Percentiles rank a stretch among this genome's conserved stretches.
phyloP scores from a whole-genome alignment of 2,113 vertebrate species.

The Colossoma macropomum region DNA sequence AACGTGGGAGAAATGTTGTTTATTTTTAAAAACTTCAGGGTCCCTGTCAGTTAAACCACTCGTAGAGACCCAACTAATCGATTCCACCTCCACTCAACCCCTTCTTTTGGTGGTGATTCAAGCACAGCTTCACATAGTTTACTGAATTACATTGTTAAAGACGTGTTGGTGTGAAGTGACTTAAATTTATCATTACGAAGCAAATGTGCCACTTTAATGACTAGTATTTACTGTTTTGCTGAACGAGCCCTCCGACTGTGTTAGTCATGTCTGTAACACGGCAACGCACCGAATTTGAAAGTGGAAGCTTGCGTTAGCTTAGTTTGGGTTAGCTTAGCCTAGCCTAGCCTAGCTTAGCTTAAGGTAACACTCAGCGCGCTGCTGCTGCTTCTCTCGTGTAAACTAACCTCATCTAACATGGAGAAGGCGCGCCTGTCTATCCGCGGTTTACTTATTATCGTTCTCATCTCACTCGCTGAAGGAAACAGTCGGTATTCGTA shows the following conservation, averaged over 20 bases:
- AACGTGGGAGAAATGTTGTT: no score
- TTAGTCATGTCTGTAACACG: constrained; percentile 32
- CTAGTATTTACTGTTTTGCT: background rate
- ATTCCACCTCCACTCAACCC: background rate
- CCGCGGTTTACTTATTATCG: background rate
- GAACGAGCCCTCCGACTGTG: background rate
- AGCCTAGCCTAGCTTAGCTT: background rate
- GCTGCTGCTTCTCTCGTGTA: background rate
- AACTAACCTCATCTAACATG: background rate
- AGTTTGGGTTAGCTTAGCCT: constrained; percentile 3
- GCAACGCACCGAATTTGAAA: constrained; percentile 60
- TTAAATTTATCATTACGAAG: background rate
- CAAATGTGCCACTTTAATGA: background rate
- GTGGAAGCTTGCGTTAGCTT: constrained; percentile 7
- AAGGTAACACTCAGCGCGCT: background rate
- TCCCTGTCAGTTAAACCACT: background rate
- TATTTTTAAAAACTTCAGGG: no score
- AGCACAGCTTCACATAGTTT: background rate
- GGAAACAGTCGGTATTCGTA: constrained; percentile 47
- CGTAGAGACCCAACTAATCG: constrained; percentile 19
- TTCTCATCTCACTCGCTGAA: background rate
- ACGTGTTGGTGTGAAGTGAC: background rate
- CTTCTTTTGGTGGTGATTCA: background rate
- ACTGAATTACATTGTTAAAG: background rate
- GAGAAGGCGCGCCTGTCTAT: background rate